Conservation (phyloP, 2,888 invertebrate species). For the Holacanthella duospinosa region DNA sequence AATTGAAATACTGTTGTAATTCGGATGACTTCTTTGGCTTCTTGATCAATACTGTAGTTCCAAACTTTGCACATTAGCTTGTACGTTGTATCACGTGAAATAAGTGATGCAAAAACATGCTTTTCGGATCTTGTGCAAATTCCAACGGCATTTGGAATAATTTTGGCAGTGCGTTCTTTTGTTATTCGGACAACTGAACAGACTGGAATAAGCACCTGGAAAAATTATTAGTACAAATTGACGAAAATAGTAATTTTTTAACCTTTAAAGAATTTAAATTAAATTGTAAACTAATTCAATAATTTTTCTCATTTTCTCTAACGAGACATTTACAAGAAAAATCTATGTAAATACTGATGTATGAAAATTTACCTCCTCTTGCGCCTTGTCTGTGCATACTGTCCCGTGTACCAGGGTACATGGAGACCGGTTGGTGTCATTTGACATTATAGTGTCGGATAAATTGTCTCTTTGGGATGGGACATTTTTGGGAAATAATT, state of each 20-base stretch:
- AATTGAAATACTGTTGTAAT: conserved; percentile 1
- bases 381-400: no score
- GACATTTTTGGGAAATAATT: no score
- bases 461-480: no score
- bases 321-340: no score
- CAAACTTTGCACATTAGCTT: conserved; percentile 77
- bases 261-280: not conserved
- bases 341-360: no score
- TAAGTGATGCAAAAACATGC: conserved; percentile 79
- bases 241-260: no score
- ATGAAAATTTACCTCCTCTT: no score
- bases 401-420: no score
- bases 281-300: not conserved
- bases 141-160: conserved; percentile 89
- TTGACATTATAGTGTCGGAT: no score
- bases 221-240: conserved; percentile 16
- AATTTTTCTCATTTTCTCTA: no score
- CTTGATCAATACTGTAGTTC: conserved; percentile 50
- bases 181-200: conserved; percentile 73
- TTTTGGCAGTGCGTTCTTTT: conserved; percentile 84
- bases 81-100: conserved; percentile 78
- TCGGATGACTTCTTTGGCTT: not conserved
- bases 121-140: conserved; percentile 69
- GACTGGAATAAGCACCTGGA: conserved; percentile 76
- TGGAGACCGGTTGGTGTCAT: no score